Conservation (phyloP, 2,113 vertebrate genomes). For the Aramus guarauna region DNA sequence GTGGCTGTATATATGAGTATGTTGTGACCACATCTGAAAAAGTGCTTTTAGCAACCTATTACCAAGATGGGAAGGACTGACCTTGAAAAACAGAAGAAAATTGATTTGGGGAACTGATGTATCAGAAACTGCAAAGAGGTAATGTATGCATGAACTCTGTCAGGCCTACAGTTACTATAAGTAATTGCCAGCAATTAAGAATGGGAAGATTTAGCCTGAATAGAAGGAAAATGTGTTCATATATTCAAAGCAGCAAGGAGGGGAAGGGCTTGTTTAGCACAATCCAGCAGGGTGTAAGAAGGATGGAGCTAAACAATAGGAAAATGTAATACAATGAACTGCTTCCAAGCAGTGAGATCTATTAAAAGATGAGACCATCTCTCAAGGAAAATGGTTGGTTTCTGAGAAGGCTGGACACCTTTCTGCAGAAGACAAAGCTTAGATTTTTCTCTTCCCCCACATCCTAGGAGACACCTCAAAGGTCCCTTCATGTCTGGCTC, state of each 20-base stretch:
- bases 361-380: neutral
- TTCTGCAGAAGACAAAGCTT: neutral
- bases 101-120: neutral
- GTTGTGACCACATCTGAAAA: neutral
- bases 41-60: slow-evolving; percentile 28
- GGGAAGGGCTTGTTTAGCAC: neutral
- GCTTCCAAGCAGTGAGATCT: neutral
- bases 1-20: neutral
- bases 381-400: neutral
- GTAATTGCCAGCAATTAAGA: slow-evolving; percentile 46
- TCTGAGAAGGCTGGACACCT: neutral
- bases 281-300: neutral
- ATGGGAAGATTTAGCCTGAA: slow-evolving; percentile 9
- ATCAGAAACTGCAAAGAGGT: slow-evolving; percentile 14
- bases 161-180: slow-evolving; percentile 15
- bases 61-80: neutral
- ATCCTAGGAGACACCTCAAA: neutral
- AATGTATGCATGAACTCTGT: slow-evolving; percentile 41
- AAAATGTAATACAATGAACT: neutral
- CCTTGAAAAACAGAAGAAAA: slow-evolving; percentile 40
- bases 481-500: neutral
- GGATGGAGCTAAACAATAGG: neutral
- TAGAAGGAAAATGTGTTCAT: slow-evolving; percentile 4
- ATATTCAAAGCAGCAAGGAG: slow-evolving; percentile 1
- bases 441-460: neutral